phyloP scores from a whole-genome alignment of 2,113 vertebrate genomes.

The Nothobranchius kuhntae region DNA sequence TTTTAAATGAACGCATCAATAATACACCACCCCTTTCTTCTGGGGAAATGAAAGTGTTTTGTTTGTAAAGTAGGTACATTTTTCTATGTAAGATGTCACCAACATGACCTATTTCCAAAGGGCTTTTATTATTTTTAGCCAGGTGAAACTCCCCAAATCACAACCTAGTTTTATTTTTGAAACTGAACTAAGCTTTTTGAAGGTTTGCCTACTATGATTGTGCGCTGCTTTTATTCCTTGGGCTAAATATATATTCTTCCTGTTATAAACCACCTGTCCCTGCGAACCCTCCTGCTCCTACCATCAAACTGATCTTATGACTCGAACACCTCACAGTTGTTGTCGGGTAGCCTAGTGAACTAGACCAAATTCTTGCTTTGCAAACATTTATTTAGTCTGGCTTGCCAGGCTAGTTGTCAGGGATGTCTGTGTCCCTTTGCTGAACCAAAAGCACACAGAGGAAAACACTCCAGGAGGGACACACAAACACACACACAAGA shows the following conservation, averaged over 20 bases:
- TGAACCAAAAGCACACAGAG: slow-evolving; percentile 20
- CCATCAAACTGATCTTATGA: slow-evolving; percentile 1
- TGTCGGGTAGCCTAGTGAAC: too few relatives aligned
- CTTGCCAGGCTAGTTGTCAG: neutral
- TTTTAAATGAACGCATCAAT: neutral
- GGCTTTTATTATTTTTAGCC: slow-evolving; percentile 50
- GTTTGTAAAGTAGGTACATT: neutral
- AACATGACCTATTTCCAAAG: slow-evolving; percentile 61
- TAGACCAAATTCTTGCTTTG: too few relatives aligned
- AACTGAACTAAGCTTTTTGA: slow-evolving; percentile 15
- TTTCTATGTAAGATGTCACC: slow-evolving; percentile 27
- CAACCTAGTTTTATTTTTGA: slow-evolving; percentile 17
- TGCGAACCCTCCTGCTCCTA: neutral
- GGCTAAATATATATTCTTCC: neutral
- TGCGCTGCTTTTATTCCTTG: neutral
- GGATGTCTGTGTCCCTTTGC: neutral
- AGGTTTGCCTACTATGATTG: slow-evolving; percentile 8
- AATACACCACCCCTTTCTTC: neutral
- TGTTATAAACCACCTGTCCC: neutral
- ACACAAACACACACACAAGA: slow-evolving; percentile 16
- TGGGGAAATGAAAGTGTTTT: too few relatives aligned
- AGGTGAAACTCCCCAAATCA: slow-evolving; percentile 25
- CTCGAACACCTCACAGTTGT: neutral
- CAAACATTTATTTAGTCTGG: too few relatives aligned
- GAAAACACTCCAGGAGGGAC: slow-evolving; percentile 14